Evolutionary conservation across 2,797 vertebrate species (phyloP).

Genomic region (Benthosema pterotum): DNA sequence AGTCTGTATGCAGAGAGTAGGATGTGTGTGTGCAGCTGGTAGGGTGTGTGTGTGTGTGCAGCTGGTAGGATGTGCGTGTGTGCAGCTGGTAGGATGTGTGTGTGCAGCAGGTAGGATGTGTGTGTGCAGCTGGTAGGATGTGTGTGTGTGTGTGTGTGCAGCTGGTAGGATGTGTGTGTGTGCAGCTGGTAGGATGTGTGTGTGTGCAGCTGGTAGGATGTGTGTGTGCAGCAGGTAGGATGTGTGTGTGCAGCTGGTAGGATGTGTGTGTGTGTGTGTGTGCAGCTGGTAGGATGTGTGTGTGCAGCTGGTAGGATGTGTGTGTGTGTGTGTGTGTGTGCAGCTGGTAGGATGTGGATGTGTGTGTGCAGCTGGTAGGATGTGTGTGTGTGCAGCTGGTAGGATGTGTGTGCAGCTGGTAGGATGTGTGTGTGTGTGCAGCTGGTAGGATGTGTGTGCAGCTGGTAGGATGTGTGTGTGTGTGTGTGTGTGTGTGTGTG

Average conservation of each 20-base stretch:
- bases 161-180: no score
- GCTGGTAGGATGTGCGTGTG: constrained; percentile 44
- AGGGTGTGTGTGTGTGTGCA: no score
- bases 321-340: background rate
- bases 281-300: constrained; percentile 46
- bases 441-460: constrained; percentile 57
- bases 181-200: no score
- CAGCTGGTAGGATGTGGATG: background rate
- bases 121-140: constrained; percentile 44
- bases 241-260: constrained; percentile 52
- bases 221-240: constrained; percentile 58
- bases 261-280: constrained; percentile 30
- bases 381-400: constrained; percentile 5
- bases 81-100: background rate
- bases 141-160: constrained; percentile 13
- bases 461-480: constrained; percentile 43
- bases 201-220: constrained; percentile 47
- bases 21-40: no score
- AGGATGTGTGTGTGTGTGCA: constrained; percentile 46
- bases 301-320: background rate
- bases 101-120: background rate
- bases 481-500: constrained; percentile 1
- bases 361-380: constrained; percentile 42
- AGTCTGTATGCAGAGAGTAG: no score
- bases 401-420: constrained; percentile 23